Conservation (phyloP, 2,113 vertebrate genomes). For the Prolemur simus region DNA sequence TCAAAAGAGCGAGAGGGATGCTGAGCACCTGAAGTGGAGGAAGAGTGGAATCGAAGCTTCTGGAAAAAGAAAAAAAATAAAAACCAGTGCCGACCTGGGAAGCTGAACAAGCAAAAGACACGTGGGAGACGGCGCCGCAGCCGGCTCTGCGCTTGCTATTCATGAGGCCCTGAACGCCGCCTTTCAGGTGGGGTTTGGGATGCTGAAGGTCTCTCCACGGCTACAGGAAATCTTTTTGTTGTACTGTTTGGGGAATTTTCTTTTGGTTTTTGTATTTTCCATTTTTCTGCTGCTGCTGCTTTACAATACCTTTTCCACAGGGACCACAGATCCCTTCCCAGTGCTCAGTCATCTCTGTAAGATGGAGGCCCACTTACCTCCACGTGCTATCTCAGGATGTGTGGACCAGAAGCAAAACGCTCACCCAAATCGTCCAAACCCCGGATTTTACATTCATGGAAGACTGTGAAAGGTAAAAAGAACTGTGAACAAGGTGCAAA, state of each 20-base stretch:
- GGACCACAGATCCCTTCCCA: constrained; percentile 1
- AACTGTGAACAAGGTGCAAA: constrained; percentile 1
- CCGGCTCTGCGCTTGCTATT: background rate
- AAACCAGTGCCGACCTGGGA: background rate
- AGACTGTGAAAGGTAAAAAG: constrained; percentile 51
- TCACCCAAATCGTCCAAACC: constrained; percentile 7
- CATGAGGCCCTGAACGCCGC: background rate
- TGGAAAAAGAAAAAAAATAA: background rate
- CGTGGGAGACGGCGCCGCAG: accelerated
- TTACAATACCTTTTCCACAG: constrained; percentile 36
- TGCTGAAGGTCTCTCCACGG: background rate
- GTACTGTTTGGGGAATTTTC: constrained; percentile 34
- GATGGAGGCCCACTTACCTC: background rate
- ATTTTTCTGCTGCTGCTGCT: constrained; percentile 50
- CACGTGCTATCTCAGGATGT: background rate
- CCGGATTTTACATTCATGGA: constrained; percentile 2
- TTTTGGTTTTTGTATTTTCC: constrained; percentile 54
- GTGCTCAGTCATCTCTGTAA: constrained; percentile 21
- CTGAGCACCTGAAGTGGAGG: background rate
- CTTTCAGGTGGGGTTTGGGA: background rate
- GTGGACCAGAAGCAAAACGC: constrained; percentile 6
- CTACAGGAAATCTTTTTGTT: constrained; percentile 25
- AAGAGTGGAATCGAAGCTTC: background rate
- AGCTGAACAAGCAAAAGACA: background rate
- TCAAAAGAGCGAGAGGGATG: background rate